These are phyloP conservation scores for Melanerpes formicivorus DNA, from an alignment of 2,113 vertebrate species.

Conservation along the genomic window DNA sequence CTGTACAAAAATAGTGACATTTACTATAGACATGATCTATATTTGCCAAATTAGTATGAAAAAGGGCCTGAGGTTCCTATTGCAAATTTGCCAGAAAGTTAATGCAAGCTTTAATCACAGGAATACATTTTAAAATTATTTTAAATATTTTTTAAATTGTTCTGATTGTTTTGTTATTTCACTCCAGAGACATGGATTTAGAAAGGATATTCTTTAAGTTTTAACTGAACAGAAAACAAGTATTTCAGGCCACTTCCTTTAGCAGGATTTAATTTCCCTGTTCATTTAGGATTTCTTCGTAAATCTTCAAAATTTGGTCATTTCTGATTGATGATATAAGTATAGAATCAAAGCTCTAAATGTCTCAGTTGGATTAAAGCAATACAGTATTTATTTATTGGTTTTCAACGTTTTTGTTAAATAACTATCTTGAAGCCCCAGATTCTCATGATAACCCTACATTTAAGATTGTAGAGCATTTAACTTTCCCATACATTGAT, in stretches of 20 bases:
- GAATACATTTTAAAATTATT: neutral
- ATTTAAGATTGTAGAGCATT: neutral
- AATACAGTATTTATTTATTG: neutral
- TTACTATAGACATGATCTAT: neutral
- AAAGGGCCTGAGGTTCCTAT: neutral
- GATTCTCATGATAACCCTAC: neutral
- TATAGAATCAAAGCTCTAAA: slow-evolving; percentile 2
- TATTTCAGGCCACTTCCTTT: neutral
- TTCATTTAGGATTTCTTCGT: slow-evolving; percentile 34
- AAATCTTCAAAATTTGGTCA: neutral
- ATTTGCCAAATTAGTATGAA: neutral
- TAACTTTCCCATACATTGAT: slow-evolving; percentile 2
- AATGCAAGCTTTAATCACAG: neutral
- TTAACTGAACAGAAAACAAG: neutral
- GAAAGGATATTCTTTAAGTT: neutral
- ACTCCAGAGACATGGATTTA: neutral
- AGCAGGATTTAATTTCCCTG: slow-evolving; percentile 41
- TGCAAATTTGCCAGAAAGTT: neutral
- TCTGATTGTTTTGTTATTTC: neutral
- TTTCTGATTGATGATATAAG: neutral
- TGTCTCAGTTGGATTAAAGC: slow-evolving; percentile 15
- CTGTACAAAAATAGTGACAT: neutral
- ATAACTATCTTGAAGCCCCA: neutral
- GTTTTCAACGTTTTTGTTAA: neutral
- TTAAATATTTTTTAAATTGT: neutral